Conservation (phyloP, 2,888 invertebrate genomes). For the Lasioglossum leucozonium region DNA sequence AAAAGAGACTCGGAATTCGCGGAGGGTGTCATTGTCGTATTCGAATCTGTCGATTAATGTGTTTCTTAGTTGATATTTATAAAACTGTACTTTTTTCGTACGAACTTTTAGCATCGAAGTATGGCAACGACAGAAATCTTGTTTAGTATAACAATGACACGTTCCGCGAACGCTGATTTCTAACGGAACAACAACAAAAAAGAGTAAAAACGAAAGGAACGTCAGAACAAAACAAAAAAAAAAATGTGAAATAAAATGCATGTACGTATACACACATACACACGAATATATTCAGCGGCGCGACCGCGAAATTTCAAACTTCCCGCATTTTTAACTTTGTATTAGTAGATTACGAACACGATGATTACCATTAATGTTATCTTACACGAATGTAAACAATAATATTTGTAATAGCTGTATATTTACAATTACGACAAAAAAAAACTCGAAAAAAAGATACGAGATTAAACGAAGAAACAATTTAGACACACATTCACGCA, state of each 20-base stretch:
- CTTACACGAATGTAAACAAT: slow-evolving; percentile 75
- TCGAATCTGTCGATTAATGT: background rate
- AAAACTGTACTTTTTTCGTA: background rate
- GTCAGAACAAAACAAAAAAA: slow-evolving; percentile 25
- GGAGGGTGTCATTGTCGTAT: slow-evolving; percentile 42
- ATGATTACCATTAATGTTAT: slow-evolving; percentile 75
- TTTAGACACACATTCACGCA: slow-evolving; percentile 69
- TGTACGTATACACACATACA: slow-evolving; percentile 53
- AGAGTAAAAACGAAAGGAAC: slow-evolving; percentile 13
- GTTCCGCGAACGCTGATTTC: slow-evolving; percentile 54
- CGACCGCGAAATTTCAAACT: slow-evolving; percentile 72
- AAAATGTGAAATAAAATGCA: slow-evolving; percentile 36
- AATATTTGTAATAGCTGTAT: slow-evolving; percentile 81
- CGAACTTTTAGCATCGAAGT: background rate
- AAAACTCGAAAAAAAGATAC: slow-evolving; percentile 49
- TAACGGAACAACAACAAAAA: slow-evolving; percentile 2
- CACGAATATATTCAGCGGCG: slow-evolving; percentile 60
- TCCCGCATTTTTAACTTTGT: slow-evolving; percentile 82
- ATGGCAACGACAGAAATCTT: background rate
- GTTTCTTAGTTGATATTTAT: background rate
- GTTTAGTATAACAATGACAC: background rate
- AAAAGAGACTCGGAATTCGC: slow-evolving; percentile 47
- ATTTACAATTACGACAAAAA: slow-evolving; percentile 67
- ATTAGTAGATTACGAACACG: slow-evolving; percentile 76
- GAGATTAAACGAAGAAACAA: slow-evolving; percentile 62